Evolutionary conservation across 2,797 vertebrate species (phyloP), one percentile per base, ranked within the genome.

Genomic region (Erpetoichthys calabaricus): DNA sequence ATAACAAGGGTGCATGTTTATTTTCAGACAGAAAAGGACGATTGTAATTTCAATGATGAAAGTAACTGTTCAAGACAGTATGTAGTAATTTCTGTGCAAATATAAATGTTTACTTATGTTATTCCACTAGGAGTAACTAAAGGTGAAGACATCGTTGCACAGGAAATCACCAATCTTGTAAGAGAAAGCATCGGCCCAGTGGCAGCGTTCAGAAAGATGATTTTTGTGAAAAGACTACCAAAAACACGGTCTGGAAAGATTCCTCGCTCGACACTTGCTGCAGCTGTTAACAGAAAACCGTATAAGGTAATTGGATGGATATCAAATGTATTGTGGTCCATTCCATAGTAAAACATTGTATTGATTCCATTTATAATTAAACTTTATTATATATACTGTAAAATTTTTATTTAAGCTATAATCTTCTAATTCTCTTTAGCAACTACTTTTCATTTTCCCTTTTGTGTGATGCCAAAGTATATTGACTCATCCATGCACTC

Each of bases 171-270:
- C 59, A 79, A 76, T 56, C 65, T 71, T 1, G 92, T 98, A 57
- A 82, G 92, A 62, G 79, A 85, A 58, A 82, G 56, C 59, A 78
- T 97, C n/a, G 94, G 94, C 5, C 96, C 94, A 0, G 91, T 99
- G 6, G 92, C 93, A 8, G 90, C 91, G 49, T 92, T 99, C 63
- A 88, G 78, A 73, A 92, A 84, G 56, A 84, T 84, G 0, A 64
- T 92, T 8, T 91, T 97, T 63, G 91, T 99, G 51, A 68, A 68
- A 3, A 80, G 76, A 44, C 67, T 99, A 43, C 95, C 95, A 1
- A 98, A 97, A 77, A 99, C 94, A 0, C 89, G 94, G 46, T 97
- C 94, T 0, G 95, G 95, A 54, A 99, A 98, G 77, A 94, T 94
- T 55, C 95, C 95, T 1, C 86, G 94, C 44, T 89, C 92, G 0